These are phyloP conservation scores for Athrips mouffetella DNA, from an alignment of 2,888 invertebrate species.

Conservation along the genomic window DNA sequence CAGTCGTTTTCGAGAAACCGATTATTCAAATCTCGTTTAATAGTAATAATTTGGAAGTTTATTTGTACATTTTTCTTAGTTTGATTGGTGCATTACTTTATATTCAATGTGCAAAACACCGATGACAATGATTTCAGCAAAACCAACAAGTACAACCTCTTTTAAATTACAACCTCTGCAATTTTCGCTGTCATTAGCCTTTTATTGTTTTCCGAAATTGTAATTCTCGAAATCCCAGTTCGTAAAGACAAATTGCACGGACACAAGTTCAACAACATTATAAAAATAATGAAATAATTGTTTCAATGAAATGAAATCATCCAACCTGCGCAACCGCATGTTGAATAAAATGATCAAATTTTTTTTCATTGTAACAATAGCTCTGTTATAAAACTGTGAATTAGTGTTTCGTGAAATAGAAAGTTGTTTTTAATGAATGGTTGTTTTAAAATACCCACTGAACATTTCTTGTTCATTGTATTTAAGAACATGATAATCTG, in stretches of 20 bases:
- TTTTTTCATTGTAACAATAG: slow-evolving; percentile 7
- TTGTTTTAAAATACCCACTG: neutral
- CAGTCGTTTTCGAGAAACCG: no score
- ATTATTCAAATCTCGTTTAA: no score
- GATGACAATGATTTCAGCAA: neutral
- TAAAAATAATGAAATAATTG: slow-evolving; percentile 9
- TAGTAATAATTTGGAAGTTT: no score
- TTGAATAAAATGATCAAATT: neutral
- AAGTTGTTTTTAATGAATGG: slow-evolving; percentile 6
- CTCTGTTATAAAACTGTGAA: slow-evolving; percentile 10
- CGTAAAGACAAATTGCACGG: slow-evolving; percentile 3
- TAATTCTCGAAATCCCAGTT: neutral
- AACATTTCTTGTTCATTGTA: neutral
- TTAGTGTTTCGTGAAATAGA: slow-evolving; percentile 9
- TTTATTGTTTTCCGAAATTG: slow-evolving; percentile 7
- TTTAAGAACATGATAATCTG: neutral
- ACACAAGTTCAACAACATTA: slow-evolving; percentile 11
- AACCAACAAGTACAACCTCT: neutral
- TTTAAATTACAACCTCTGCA: neutral
- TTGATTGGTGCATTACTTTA: no score
- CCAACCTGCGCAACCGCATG: slow-evolving; percentile 2
- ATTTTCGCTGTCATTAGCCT: slow-evolving; percentile 1
- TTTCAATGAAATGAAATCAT: slow-evolving; percentile 7
- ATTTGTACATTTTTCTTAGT: no score
- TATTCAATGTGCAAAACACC: no score